Evolutionary conservation across 2,113 vertebrate species (phyloP).

Genomic region (Diadophis punctatus): DNA sequence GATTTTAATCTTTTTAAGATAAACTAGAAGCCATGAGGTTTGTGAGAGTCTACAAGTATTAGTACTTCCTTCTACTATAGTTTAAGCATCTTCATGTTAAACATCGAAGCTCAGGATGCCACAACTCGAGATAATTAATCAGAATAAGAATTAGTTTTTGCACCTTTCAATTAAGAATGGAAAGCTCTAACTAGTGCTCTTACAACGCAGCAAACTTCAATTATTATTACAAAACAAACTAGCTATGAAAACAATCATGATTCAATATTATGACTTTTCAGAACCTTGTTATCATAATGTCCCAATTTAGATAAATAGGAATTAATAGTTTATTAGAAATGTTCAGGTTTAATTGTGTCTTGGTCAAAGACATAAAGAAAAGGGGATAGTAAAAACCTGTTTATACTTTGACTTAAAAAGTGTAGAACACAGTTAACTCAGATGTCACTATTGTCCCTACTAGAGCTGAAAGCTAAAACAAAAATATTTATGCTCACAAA

Average conservation of each 20-base stretch:
- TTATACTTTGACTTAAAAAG: background rate
- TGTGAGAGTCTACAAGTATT: background rate
- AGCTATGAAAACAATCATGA: background rate
- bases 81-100: background rate
- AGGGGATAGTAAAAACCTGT: background rate
- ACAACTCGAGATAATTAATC: background rate
- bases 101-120: background rate
- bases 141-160: background rate
- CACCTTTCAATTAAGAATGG: background rate
- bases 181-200: background rate
- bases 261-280: background rate
- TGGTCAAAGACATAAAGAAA: background rate
- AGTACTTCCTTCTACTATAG: background rate
- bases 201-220: background rate
- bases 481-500: background rate
- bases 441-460: background rate
- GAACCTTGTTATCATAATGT: background rate
- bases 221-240: background rate
- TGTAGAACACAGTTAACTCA: background rate
- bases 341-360: background rate
- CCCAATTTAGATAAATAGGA: background rate
- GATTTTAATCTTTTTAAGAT: background rate
- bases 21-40: background rate
- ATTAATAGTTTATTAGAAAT: background rate
- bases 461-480: conserved; percentile 3